A percentile compares a stretch with the other conserved stretches of the same genome.
phyloP scores from a whole-genome alignment of 2,888 invertebrate species.

The Parasteatoda lunata region DNA sequence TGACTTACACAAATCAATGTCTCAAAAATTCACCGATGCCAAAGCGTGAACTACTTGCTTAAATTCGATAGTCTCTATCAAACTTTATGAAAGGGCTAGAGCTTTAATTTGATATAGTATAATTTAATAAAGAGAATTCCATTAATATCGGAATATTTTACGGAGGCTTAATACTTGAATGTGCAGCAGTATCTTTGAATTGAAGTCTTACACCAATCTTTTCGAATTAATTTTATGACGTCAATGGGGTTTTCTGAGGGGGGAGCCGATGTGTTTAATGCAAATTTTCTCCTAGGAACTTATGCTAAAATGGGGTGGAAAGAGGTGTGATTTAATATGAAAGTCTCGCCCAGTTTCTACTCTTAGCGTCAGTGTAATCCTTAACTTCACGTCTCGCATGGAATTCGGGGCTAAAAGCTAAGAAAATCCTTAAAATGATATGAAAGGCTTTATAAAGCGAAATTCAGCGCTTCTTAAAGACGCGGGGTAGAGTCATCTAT shows the following conservation, averaged over 20 bases:
- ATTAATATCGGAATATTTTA: conserved; percentile 20
- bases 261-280: conserved; percentile 44
- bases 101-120: conserved; percentile 34
- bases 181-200: conserved; percentile 45
- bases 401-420: not conserved
- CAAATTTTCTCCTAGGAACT: conserved; percentile 38
- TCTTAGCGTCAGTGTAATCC: conserved; percentile 45
- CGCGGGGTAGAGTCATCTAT: too few relatives aligned
- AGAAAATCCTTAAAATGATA: not conserved
- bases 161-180: conserved; percentile 35
- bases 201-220: conserved; percentile 2
- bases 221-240: conserved; percentile 56
- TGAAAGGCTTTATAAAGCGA: too few relatives aligned
- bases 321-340: conserved; percentile 49
- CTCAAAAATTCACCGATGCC: not conserved
- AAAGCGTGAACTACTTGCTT: not conserved
- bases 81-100: not conserved
- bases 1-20: not conserved
- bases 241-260: conserved; percentile 13
- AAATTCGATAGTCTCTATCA: not conserved
- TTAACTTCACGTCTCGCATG: not conserved
- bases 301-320: not conserved
- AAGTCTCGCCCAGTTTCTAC: conserved; percentile 14
- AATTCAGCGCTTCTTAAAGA: too few relatives aligned
- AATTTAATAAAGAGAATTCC: conserved; percentile 43